phyloP scores from a whole-genome alignment of 2,888 invertebrate genomes.

The Ceriagrion tenellum region DNA sequence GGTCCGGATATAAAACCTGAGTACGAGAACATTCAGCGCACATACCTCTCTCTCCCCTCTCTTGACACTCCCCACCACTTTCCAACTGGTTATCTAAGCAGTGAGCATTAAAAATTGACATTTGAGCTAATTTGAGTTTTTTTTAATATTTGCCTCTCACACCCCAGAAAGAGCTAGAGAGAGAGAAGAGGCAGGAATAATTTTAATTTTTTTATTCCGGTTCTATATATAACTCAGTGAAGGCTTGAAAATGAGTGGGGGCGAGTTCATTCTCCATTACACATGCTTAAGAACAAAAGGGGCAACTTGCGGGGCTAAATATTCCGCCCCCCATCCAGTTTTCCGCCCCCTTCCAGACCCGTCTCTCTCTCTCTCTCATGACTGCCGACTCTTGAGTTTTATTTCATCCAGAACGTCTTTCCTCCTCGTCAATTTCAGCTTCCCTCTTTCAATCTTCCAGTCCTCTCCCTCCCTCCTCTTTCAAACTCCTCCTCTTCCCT shows the following conservation, averaged over 20 bases:
- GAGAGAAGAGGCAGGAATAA: neutral
- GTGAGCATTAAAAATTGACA: slow-evolving; percentile 9
- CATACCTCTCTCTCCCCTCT: neutral
- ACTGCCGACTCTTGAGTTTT: slow-evolving; percentile 21
- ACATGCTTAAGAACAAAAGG: slow-evolving; percentile 37
- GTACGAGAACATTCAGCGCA: neutral
- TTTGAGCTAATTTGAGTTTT: slow-evolving; percentile 24
- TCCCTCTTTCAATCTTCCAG: slow-evolving; percentile 63
- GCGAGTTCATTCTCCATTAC: neutral
- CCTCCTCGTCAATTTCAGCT: slow-evolving; percentile 62
- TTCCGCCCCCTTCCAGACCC: neutral
- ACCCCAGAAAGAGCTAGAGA: neutral
- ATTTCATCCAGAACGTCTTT: slow-evolving; percentile 60
- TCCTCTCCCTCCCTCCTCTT: neutral
- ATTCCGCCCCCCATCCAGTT: neutral
- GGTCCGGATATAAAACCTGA: neutral
- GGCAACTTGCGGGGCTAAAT: slow-evolving; percentile 17
- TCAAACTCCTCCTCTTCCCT: neutral
- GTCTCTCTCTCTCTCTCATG: neutral
- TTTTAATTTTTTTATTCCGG: too few species aligned
- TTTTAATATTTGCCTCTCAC: slow-evolving; percentile 7
- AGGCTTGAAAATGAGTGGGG: neutral
- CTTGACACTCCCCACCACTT: neutral
- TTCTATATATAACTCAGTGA: too few species aligned
- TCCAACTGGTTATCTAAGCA: neutral